These are phyloP conservation scores for Hoplodrina ambigua DNA, from an alignment of 2,888 invertebrate species.

Conservation along the genomic window DNA sequence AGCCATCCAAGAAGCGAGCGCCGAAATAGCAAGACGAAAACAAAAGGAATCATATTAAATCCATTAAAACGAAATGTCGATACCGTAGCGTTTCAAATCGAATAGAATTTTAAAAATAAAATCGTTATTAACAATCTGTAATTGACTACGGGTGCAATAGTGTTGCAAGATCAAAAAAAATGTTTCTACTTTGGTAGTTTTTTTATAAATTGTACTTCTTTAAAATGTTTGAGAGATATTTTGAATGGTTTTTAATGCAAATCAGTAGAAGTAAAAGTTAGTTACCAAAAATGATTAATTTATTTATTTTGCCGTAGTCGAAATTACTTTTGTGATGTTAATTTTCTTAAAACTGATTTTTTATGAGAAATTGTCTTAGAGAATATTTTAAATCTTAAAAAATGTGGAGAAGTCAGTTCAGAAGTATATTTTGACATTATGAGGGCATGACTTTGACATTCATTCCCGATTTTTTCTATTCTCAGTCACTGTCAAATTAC, in stretches of 20 bases:
- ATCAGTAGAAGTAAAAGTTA: background rate
- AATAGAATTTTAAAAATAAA: conserved; percentile 39
- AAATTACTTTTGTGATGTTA: background rate
- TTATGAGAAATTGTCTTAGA: background rate
- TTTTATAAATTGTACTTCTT: background rate
- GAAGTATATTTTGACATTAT: background rate
- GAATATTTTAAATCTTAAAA: conserved; percentile 2
- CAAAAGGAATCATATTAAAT: conserved; percentile 83
- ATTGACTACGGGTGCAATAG: conserved; percentile 37
- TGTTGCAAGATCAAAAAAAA: conserved; percentile 12
- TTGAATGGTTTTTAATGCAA: background rate
- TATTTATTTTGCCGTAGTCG: conserved; percentile 1
- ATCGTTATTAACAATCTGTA: conserved; percentile 13
- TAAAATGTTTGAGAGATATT: background rate
- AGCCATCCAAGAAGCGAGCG: conserved; percentile 94
- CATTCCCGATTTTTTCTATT: no score
- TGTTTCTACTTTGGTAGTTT: background rate
- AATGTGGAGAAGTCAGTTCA: background rate
- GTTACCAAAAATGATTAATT: background rate
- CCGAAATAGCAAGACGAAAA: conserved; percentile 92
- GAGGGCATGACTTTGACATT: no score
- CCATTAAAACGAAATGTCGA: conserved; percentile 38
- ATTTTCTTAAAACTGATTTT: conserved; percentile 7
- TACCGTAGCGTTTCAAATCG: conserved; percentile 64
- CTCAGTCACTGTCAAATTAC: no score